These are phyloP conservation scores for Otolemur garnettii DNA, from an alignment of 2,113 vertebrate species.

Conservation along the genomic window DNA sequence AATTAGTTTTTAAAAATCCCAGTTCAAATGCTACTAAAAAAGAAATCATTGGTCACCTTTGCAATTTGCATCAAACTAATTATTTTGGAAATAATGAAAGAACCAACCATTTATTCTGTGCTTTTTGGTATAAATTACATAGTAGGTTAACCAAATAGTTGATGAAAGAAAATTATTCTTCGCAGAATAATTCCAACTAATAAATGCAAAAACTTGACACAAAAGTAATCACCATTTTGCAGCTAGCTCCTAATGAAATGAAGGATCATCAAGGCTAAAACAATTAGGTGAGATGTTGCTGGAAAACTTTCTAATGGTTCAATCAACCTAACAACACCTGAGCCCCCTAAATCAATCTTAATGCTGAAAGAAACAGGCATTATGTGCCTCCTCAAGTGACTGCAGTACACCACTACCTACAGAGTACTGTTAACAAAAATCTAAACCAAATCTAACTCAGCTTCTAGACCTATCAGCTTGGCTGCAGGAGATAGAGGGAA, in stretches of 20 bases:
- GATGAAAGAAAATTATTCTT: slow-evolving; percentile 59
- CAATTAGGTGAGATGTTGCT: slow-evolving; percentile 13
- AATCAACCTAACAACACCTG: slow-evolving; percentile 50
- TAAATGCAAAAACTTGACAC: slow-evolving; percentile 41
- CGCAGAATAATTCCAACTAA: slow-evolving; percentile 50
- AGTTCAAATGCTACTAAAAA: slow-evolving; percentile 25
- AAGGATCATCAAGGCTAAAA: slow-evolving; percentile 4
- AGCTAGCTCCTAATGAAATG: slow-evolving; percentile 8
- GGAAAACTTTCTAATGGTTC: slow-evolving; percentile 35
- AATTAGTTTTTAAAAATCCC: neutral
- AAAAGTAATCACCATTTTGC: slow-evolving; percentile 48
- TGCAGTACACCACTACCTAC: neutral
- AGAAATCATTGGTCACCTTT: neutral
- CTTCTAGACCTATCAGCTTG: neutral
- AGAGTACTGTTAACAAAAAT: neutral
- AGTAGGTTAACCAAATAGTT: slow-evolving; percentile 24
- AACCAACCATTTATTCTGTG: neutral
- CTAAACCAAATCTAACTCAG: neutral
- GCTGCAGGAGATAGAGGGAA: neutral
- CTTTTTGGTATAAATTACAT: slow-evolving; percentile 16
- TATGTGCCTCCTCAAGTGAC: neutral
- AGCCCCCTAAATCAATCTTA: slow-evolving; percentile 61
- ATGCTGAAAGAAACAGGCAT: neutral
- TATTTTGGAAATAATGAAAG: slow-evolving; percentile 56
- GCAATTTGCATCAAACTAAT: slow-evolving; percentile 35